A percentile compares a stretch with the other conserved stretches of the same genome.
Evolutionary conservation across 2,888 invertebrate genomes (phyloP).

Genomic region (Lottia gigantea): DNA sequence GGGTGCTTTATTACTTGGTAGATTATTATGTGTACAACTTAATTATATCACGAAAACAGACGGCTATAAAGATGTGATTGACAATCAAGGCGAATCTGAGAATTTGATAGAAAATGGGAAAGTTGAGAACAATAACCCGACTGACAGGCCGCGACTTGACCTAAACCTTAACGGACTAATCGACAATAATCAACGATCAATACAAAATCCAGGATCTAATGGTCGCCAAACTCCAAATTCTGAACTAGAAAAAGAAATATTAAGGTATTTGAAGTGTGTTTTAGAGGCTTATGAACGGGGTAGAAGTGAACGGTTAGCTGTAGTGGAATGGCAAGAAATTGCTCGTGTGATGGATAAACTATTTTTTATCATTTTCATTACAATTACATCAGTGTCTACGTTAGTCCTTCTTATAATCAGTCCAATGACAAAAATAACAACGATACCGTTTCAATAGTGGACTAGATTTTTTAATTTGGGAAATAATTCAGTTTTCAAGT

Average conservation of each 20-base stretch:
- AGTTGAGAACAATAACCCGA: constrained; percentile 12
- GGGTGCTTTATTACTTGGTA: constrained; percentile 46
- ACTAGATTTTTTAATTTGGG: no score
- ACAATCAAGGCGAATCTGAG: constrained; percentile 5
- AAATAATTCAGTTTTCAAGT: not conserved
- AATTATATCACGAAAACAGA: constrained; percentile 28
- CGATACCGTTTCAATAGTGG: constrained; percentile 16
- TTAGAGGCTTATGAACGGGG: constrained; percentile 52
- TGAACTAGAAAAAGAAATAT: constrained; percentile 49
- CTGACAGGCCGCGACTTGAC: constrained; percentile 12
- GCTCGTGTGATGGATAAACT: constrained; percentile 71
- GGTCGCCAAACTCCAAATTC: constrained; percentile 11
- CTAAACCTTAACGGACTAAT: constrained; percentile 16
- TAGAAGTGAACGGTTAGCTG: constrained; percentile 43
- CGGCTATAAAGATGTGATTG: not conserved
- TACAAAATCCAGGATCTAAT: constrained; percentile 6
- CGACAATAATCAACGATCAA: constrained; percentile 13
- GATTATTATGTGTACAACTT: constrained; percentile 44
- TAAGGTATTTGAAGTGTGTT: constrained; percentile 53
- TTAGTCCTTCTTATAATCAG: constrained; percentile 70
- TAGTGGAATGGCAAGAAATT: constrained; percentile 67
- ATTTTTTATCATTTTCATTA: constrained; percentile 71
- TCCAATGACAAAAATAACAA: constrained; percentile 59
- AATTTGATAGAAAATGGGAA: constrained; percentile 3
- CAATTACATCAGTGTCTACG: constrained; percentile 70